Base-by-base conservation (phyloP, 1,140 invertebrate species). In the Oryctes rhinoceros region DNA sequence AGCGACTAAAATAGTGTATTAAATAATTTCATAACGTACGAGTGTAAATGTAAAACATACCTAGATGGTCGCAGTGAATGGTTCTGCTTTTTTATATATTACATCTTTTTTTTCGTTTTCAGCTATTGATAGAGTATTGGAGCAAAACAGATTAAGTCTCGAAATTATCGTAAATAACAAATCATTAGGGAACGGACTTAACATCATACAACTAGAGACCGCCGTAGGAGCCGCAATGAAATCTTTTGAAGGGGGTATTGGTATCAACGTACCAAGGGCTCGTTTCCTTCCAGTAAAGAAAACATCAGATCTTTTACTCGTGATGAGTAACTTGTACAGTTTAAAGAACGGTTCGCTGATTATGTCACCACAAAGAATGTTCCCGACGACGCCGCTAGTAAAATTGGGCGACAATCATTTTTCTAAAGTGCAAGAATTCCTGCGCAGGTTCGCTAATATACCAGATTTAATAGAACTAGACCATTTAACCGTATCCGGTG, bases 171-270 rank as follows among this genome's bases (percentile, higher is more conserved):
- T 99, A 0, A 99, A 99, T 87, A 94, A 96, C 81, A 99, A 99
- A 90, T 89, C 87, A 9, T 93, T 94, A 77, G 93, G 94, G 48
- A 96, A 96, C 87, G 97, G 97, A 11, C 84, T 96, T 11, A 98
- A 99, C 87, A 94, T 99, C 0, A 96, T 99, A 82, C 98, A 99
- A 86, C 87, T 99, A 81, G 99, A 99, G 90, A 99, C 98, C 6
- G 98, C 99, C 81, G 97, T 98, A 3, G 99, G 99, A 81, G 97
- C 98, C 4, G 98, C 98, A 1, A 99, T 99, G 93, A 99, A 99
- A 90, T 95, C 93, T 81, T 99, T 99, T 88, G 95, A 98, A 81
- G 94, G 95, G 81, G 94, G 96, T 59, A 88, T 91, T 91, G 97
- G 97, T 81, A 96, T 99, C 39, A 98, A 98, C 89, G 99, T 99